Conservation (phyloP, 2,113 vertebrate species). For the Canis aureus region DNA sequence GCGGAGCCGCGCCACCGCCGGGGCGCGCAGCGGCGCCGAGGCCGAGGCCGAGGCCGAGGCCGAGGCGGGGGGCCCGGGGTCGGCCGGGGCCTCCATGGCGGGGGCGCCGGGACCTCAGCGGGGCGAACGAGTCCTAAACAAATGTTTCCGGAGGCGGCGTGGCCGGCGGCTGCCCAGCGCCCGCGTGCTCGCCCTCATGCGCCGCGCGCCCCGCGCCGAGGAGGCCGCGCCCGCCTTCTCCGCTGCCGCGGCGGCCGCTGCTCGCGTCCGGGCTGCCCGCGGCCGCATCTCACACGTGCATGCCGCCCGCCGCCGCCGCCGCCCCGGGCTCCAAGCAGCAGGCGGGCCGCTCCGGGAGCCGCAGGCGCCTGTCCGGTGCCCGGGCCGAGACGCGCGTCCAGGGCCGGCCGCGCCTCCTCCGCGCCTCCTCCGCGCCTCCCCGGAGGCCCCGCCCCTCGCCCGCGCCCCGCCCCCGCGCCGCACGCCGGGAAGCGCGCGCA, state of each 20-base stretch:
- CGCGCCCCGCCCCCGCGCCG: slow-evolving; percentile 79
- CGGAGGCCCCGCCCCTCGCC: slow-evolving; percentile 71
- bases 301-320: slow-evolving; percentile 83
- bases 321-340: slow-evolving; percentile 60
- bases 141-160: slow-evolving; percentile 93
- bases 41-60: slow-evolving; percentile 10
- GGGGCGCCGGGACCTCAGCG: slow-evolving; percentile 57
- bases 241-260: slow-evolving; percentile 87
- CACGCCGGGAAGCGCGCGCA: slow-evolving; percentile 84
- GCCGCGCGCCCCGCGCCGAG: slow-evolving; percentile 55
- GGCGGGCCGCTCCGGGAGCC: background rate
- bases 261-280: slow-evolving; percentile 87
- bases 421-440: slow-evolving; percentile 26
- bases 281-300: slow-evolving; percentile 94
- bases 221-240: slow-evolving; percentile 80
- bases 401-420: background rate
- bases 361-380: background rate
- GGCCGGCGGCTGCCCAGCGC: slow-evolving; percentile 81
- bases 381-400: background rate
- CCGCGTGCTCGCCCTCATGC: slow-evolving; percentile 77
- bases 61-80: slow-evolving; percentile 14
- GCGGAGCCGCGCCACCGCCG: slow-evolving; percentile 89
- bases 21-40: slow-evolving; percentile 77
- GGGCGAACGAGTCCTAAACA: slow-evolving; percentile 95
- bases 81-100: slow-evolving; percentile 73